A percentile compares a stretch with the other conserved stretches of the same genome.
These are phyloP conservation scores for Callospermophilus lateralis DNA, from an alignment of 2,113 vertebrate species.

Conservation along the genomic window DNA sequence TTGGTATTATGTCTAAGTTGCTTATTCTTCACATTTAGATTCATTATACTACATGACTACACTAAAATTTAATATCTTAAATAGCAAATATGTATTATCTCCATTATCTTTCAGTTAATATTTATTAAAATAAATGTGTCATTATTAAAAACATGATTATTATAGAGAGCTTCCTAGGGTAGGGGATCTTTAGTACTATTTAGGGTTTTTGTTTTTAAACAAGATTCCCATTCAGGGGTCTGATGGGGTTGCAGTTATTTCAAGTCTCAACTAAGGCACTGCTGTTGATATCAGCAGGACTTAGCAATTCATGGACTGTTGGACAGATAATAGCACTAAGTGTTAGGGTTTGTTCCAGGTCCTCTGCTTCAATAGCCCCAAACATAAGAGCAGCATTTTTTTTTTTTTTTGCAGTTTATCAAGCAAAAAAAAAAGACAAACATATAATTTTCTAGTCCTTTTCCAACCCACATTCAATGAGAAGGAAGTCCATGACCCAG, in stretches of 20 bases:
- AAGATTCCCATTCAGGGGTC: neutral
- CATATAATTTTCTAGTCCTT: neutral
- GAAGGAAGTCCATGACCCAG: neutral
- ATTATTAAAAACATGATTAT: neutral
- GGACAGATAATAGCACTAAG: neutral
- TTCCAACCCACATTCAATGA: neutral
- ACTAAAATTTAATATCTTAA: neutral
- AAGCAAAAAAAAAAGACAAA: neutral
- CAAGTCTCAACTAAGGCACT: neutral
- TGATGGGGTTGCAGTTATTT: neutral
- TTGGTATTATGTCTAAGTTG: neutral
- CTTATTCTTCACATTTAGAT: neutral
- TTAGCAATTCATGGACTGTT: neutral
- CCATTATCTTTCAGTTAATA: neutral
- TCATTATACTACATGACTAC: neutral
- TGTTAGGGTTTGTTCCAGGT: neutral
- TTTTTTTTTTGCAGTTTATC: neutral
- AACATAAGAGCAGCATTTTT: neutral
- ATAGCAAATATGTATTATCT: neutral
- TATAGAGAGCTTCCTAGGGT: neutral
- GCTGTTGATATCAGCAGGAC: too few species aligned
- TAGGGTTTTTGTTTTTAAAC: neutral
- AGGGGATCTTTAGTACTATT: neutral
- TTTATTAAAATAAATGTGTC: neutral
- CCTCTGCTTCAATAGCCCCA: fast-evolving